Evolutionary conservation across 2,113 vertebrate genomes (phyloP), one percentile per base, ranked within the genome.

Genomic region (Rhizomys pruinosus): DNA sequence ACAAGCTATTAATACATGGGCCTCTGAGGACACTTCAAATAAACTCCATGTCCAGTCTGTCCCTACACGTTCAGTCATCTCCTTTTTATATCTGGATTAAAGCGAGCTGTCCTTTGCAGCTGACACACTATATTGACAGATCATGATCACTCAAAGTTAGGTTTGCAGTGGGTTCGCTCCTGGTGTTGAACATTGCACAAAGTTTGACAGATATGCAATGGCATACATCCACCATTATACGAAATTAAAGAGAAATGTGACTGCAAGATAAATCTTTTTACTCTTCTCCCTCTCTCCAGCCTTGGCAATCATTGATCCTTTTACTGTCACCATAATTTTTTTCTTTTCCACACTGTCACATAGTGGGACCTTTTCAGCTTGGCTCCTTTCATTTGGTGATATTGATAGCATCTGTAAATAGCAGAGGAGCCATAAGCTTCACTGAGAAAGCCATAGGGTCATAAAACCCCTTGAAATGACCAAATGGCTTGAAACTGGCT

Each of bases 51-150:
- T 0, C 25, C 8, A 17, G 8, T 42, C 20, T 57, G 9, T 57
- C 20, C 34, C 1, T 6, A 0, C n/a, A n/a, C 37, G 32, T 5
- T 10, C 22, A 6, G 47, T 4, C 52, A 79, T 10, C 42, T 32
- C 11, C 7, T 76, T 9, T 15, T 79, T 57, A 57, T 57, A 23
- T 37, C 47, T 17, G 20, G 19, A 64, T 64, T 64, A 66, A 17
- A 17, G 9, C 29, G 15, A 15, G 39, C 15, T 42, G 19, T 63
- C 32, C 5, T 82, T 82, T 82, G 17, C 16, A 32, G 32, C 0
- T 59, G 27, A 22, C 13, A 29, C 66, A 22, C 13, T 44, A 82
- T 7, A 63, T 4, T 44, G 37, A 47, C 25, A 63, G 25, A 37
- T 15, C 4, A 7, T 23, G 3, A 32, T 47, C 27, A 22, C 17